phyloP scores from a whole-genome alignment of 2,113 vertebrate species.

The Sceloporus undulatus region DNA sequence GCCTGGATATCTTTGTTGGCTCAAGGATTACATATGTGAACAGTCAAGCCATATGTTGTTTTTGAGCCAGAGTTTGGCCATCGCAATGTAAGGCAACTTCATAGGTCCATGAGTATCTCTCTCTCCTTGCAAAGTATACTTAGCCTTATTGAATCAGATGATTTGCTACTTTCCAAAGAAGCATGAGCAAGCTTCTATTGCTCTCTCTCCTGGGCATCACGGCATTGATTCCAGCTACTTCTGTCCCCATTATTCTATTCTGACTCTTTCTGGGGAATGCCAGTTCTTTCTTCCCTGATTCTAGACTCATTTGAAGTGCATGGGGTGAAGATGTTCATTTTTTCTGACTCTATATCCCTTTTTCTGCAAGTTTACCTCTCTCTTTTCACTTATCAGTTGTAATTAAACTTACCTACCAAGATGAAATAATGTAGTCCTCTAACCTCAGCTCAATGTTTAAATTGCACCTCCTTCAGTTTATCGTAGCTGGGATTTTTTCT shows the following conservation, averaged over 20 bases:
- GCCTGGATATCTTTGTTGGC: background rate
- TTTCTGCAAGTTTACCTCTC: background rate
- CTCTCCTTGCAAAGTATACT: background rate
- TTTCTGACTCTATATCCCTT: background rate
- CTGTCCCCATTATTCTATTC: background rate
- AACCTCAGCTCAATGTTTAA: background rate
- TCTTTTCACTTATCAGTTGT: background rate
- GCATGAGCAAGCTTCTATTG: background rate
- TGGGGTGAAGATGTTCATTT: accelerated
- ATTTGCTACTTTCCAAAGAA: background rate
- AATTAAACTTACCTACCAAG: background rate
- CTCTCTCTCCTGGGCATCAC: background rate
- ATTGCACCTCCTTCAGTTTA: background rate
- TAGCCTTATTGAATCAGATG: background rate
- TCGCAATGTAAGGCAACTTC: background rate
- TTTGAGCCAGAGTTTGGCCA: background rate
- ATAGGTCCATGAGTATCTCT: background rate
- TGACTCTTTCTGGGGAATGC: background rate
- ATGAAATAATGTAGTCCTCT: background rate
- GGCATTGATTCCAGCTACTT: background rate
- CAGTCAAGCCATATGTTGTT: background rate
- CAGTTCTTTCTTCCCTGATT: background rate
- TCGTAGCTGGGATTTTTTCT: background rate
- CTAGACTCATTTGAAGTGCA: background rate
- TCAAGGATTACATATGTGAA: background rate